Conservation (phyloP, 2,113 vertebrate species). For the Ovibos moschatus region DNA sequence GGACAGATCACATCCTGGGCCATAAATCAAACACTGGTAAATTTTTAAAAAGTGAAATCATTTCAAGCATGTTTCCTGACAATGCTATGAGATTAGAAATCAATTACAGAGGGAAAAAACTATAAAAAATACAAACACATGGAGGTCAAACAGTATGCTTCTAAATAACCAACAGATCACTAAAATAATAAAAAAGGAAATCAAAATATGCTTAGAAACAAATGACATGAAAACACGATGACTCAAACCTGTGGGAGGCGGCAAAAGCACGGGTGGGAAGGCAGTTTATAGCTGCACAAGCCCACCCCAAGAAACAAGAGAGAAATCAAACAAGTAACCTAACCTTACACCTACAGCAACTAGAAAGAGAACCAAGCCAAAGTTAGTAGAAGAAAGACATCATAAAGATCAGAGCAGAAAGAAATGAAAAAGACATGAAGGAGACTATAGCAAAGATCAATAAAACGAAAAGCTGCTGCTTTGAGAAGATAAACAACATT, state of each 20-base stretch:
- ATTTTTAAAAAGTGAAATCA: background rate
- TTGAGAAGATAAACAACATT: background rate
- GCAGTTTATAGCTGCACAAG: too few species aligned
- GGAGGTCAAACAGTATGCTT: background rate
- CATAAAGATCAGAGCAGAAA: background rate
- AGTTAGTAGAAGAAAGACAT: background rate
- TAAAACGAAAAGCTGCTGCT: background rate
- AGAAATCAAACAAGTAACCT: fast-evolving
- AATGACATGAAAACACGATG: background rate
- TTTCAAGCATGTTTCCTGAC: background rate
- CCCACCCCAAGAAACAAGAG: background rate
- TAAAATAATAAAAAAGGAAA: background rate
- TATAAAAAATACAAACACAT: background rate
- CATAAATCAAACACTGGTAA: background rate
- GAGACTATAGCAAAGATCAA: background rate
- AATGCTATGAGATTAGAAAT: background rate
- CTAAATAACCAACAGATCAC: background rate
- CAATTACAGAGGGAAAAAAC: background rate
- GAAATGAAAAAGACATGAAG: background rate
- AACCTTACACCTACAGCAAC: background rate
- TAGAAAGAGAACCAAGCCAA: background rate
- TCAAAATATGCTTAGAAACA: background rate
- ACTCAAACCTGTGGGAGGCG: background rate
- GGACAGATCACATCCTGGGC: background rate
- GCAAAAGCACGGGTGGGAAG: background rate